Evolutionary conservation across 2,113 vertebrate genomes (phyloP).

Genomic region (Chunga burmeisteri): DNA sequence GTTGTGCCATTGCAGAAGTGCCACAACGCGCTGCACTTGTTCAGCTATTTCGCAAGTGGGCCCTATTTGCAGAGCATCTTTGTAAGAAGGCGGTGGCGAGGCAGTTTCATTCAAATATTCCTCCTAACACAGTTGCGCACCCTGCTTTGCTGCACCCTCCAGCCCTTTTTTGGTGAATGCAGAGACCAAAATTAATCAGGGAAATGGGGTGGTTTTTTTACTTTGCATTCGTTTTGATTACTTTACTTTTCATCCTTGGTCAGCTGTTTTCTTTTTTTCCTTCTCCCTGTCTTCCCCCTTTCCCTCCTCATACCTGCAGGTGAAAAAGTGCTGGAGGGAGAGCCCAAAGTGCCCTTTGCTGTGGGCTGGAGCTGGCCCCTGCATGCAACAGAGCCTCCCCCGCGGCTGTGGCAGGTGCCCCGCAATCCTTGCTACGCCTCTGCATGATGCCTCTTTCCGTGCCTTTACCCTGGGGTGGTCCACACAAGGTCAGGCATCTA

Average conservation of each 20-base stretch:
- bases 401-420: rapidly evolving
- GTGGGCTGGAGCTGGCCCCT: rapidly evolving
- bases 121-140: rapidly evolving
- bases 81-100: neutral
- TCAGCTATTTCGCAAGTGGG: neutral
- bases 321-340: neutral
- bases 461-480: neutral
- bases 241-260: neutral
- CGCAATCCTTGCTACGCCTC: neutral
- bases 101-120: neutral
- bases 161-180: neutral
- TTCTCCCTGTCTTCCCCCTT: neutral
- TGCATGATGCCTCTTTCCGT: neutral
- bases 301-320: neutral
- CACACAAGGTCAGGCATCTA: too few relatives aligned
- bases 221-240: neutral
- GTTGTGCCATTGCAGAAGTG: neutral
- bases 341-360: neutral
- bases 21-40: rapidly evolving
- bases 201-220: neutral
- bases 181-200: neutral
- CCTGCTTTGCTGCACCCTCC: neutral
- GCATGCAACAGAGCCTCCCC: neutral
- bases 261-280: neutral
- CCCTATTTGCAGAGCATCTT: neutral